Conservation (phyloP, 2,797 vertebrate genomes). For the Sebastiscus albofasciatus region DNA sequence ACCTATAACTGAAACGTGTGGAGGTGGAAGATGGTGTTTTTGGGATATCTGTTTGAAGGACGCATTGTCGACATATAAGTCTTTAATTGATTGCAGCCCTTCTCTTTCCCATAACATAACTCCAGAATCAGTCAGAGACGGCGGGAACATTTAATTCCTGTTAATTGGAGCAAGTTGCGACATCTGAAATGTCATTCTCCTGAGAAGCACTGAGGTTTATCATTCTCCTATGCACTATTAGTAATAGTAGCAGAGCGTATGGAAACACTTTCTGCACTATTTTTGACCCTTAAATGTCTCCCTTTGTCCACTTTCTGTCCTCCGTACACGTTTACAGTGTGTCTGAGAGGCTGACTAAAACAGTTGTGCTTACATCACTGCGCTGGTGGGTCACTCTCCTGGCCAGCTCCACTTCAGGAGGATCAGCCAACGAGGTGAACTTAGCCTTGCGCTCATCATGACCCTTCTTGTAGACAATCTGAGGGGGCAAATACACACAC, state of each 20-base stretch:
- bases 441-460: conserved; percentile 87
- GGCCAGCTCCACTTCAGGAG: conserved; percentile 92
- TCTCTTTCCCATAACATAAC: neutral
- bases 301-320: neutral
- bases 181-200: neutral
- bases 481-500: neutral
- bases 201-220: neutral
- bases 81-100: neutral
- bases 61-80: neutral
- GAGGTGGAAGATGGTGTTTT: no score
- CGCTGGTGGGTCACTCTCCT: conserved; percentile 89
- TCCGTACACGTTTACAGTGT: neutral
- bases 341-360: neutral
- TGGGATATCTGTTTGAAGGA: no score
- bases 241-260: neutral
- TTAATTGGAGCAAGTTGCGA: neutral
- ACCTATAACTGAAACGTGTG: no score
- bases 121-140: neutral
- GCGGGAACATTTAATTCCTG: neutral
- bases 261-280: neutral
- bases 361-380: conserved; percentile 90
- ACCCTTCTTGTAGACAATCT: conserved; percentile 97
- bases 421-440: conserved; percentile 90
- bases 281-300: neutral
- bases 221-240: neutral